These are phyloP conservation scores for Thymelicus acteon DNA, from an alignment of 2,888 invertebrate genomes.

Conservation along the genomic window DNA sequence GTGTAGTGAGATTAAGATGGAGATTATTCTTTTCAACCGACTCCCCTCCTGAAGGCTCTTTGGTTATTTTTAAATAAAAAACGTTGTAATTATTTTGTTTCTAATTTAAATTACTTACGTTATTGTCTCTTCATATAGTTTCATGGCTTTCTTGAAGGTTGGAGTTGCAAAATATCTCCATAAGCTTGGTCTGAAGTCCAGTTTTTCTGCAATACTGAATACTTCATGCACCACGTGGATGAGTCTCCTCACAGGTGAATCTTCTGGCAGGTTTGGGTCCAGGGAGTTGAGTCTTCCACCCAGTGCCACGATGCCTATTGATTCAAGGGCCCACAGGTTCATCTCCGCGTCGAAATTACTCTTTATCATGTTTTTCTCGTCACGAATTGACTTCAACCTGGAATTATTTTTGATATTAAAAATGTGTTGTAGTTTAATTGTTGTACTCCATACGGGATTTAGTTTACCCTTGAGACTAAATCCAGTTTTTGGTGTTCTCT, in stretches of 20 bases:
- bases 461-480: too few relatives aligned
- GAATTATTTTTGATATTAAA: too few relatives aligned
- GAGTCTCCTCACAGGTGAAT: constrained; percentile 62
- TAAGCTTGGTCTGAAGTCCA: constrained; percentile 64
- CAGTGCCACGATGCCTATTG: constrained; percentile 68
- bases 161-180: constrained; percentile 63
- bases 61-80: too few relatives aligned
- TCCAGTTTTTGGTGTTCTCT: too few relatives aligned
- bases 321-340: constrained; percentile 87
- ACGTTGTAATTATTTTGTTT: too few relatives aligned
- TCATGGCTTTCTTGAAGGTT: constrained; percentile 62
- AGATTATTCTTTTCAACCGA: too few relatives aligned
- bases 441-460: too few relatives aligned
- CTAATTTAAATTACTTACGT: constrained; percentile 49
- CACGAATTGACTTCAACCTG: constrained; percentile 81
- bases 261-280: constrained; percentile 58
- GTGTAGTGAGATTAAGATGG: too few relatives aligned
- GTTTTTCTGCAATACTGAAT: constrained; percentile 51
- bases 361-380: constrained; percentile 82
- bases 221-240: constrained; percentile 64
- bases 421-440: too few relatives aligned
- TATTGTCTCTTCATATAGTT: constrained; percentile 61
- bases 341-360: constrained; percentile 82
- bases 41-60: too few relatives aligned
- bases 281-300: constrained; percentile 70